Evolutionary conservation across 92 coral and sea anemone genomes (phyloP), one percentile per base, ranked within the genome.

Genomic region (Galaxea fascicularis): DNA sequence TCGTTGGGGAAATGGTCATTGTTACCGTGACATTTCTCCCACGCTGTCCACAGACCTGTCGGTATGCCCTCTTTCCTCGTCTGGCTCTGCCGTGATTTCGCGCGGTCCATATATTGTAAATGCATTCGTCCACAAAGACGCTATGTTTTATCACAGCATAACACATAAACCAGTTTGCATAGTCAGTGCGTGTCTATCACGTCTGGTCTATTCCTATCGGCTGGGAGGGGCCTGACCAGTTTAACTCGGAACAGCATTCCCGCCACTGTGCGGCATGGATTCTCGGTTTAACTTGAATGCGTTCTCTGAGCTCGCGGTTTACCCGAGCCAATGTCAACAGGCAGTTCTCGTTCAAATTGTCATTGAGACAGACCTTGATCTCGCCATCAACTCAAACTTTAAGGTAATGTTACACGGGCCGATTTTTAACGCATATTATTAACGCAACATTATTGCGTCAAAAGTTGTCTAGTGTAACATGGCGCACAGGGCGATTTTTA

Each of bases 91-190:
- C 78, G 28, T 82, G 85, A 65, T 76, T 82, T 82, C 88, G 25
- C 41, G 88, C 79, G 7, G 90, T 90, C 93, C 80, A 90, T n/a
- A 86, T 90, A 71, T 89, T 85, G 68, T 85, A 89, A 11, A 86
- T 86, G 56, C 85, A 89, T 63, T 76, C 85, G 71, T 77, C 87
- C 0, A 83, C 45, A 56, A 83, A 85, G 7, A 89, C 79, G 60
- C 77, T 16, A 65, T 84, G 81, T 22, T 63, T 27, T 8, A 85
- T 18, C 8, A 89, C 77, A 20, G 68, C 89, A 77, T 85, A 66
- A 46, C 56, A 20, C 89, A 85, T 89, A 71, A 88, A 82, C 89
- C 89, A 89, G 83, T 85, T 53, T 39, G 87, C 87, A 56, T 90
- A 85, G 24, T 85, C 64, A 28, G 22, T 18, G 77, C 31, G 56